Percentiles rank a stretch among this genome's conserved stretches.
These are phyloP conservation scores for Heteromormyrus szaboi DNA, from an alignment of 2,797 vertebrate species.

Conservation along the genomic window DNA sequence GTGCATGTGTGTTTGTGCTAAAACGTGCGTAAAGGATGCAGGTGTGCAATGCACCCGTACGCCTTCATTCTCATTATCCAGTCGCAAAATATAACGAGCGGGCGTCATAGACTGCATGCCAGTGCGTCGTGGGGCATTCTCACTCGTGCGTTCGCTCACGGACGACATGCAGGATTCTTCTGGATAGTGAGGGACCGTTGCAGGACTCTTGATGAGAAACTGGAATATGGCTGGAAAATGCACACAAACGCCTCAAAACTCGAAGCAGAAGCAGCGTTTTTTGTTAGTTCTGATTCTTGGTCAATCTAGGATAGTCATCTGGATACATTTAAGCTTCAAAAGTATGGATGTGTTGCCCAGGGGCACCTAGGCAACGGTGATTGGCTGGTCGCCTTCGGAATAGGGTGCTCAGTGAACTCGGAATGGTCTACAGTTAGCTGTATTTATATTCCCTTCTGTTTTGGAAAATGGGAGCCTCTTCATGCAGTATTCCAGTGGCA, in stretches of 20 bases:
- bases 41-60: not conserved
- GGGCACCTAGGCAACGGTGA: not conserved
- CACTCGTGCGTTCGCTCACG: not conserved
- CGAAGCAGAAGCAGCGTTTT: not conserved
- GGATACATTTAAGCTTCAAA: not conserved
- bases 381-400: not conserved
- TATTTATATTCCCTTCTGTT: not conserved
- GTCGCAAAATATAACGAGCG: not conserved
- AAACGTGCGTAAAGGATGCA: not conserved
- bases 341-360: not conserved
- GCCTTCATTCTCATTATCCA: not conserved
- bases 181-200: not conserved
- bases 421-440: not conserved
- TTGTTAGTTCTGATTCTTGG: not conserved
- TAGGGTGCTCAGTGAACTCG: not conserved
- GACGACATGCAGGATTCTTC: not conserved
- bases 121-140: not conserved
- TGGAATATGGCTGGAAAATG: not conserved
- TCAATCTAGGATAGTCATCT: not conserved
- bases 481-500: not conserved
- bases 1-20: not conserved
- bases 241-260: not conserved
- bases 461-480: not conserved
- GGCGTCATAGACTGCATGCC: not conserved
- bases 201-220: not conserved